A percentile compares a stretch with the other conserved stretches of the same genome.
Evolutionary conservation across 2,797 vertebrate genomes (phyloP).

Genomic region (Amniataba percoides): DNA sequence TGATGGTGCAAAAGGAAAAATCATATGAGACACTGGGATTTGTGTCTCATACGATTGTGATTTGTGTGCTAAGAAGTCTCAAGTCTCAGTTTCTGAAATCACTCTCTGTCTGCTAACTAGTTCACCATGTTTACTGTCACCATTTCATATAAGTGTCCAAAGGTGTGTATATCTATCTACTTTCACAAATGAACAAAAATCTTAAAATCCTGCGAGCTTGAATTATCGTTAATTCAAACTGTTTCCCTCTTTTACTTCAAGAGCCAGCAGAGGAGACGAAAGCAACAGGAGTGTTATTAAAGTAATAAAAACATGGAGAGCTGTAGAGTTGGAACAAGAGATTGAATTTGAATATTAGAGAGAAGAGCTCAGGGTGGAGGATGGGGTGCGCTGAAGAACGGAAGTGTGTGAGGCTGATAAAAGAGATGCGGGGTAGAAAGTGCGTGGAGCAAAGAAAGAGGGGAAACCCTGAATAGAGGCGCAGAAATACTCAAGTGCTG

Average conservation of each 20-base stretch:
- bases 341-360: conserved; percentile 53
- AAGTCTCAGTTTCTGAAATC: neutral
- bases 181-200: neutral
- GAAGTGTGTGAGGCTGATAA: conserved; percentile 47
- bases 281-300: neutral
- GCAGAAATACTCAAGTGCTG: conserved; percentile 40
- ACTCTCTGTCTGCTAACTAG: neutral
- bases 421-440: conserved; percentile 34
- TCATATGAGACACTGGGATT: neutral
- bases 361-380: conserved; percentile 37
- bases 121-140: neutral
- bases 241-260: conserved; percentile 14
- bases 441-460: conserved; percentile 1
- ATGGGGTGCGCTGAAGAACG: conserved; percentile 18
- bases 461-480: conserved; percentile 33
- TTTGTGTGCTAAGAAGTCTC: neutral
- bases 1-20: neutral
- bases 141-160: no score
- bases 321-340: conserved; percentile 35
- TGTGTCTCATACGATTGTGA: no score
- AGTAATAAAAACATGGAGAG: conserved; percentile 47
- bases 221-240: conserved; percentile 40
- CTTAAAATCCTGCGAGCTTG: neutral
- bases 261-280: conserved; percentile 20
- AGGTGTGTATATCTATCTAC: no score